These are phyloP conservation scores for Eueides isabella DNA, from an alignment of 1,140 invertebrate species.

Conservation along the genomic window DNA sequence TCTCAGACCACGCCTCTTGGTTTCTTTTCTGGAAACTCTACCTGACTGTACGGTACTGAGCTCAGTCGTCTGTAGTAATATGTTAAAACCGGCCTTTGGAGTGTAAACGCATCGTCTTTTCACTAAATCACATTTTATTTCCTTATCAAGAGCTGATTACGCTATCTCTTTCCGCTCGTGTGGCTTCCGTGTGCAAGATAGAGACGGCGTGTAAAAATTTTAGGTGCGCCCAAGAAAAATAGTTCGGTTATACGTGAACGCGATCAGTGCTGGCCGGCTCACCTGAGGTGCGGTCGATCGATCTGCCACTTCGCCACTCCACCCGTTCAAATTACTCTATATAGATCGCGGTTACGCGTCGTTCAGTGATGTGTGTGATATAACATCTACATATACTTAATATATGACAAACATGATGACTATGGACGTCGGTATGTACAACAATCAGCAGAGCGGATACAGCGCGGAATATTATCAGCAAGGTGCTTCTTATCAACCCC, in stretches of 20 bases:
- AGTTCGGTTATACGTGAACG: slow-evolving; percentile 45
- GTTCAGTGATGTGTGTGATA: slow-evolving; percentile 71
- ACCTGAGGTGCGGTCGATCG: slow-evolving; percentile 65
- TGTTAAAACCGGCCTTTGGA: slow-evolving; percentile 38
- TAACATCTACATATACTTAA: slow-evolving; percentile 59
- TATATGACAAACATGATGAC: slow-evolving; percentile 78
- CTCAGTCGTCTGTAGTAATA: slow-evolving; percentile 45
- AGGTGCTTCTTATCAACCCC: slow-evolving; percentile 63
- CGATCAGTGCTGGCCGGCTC: slow-evolving; percentile 66
- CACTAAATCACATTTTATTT: slow-evolving; percentile 58
- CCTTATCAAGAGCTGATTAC: slow-evolving; percentile 53
- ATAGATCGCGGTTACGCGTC: slow-evolving; percentile 44
- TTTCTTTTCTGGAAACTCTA: slow-evolving; percentile 56
- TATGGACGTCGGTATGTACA: slow-evolving; percentile 82
- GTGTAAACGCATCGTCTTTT: slow-evolving; percentile 46
- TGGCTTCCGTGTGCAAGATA: slow-evolving; percentile 37
- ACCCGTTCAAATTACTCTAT: slow-evolving; percentile 48
- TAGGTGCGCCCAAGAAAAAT: slow-evolving; percentile 65
- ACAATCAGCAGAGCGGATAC: slow-evolving; percentile 77
- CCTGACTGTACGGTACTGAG: slow-evolving; percentile 48
- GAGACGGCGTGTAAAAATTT: slow-evolving; percentile 54
- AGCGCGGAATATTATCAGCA: slow-evolving; percentile 76
- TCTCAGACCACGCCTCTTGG: slow-evolving; percentile 47
- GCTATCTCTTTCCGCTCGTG: neutral
- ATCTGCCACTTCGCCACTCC: slow-evolving; percentile 49